phyloP scores from a whole-genome alignment of 2,113 vertebrate genomes.

The Sardina pilchardus region DNA sequence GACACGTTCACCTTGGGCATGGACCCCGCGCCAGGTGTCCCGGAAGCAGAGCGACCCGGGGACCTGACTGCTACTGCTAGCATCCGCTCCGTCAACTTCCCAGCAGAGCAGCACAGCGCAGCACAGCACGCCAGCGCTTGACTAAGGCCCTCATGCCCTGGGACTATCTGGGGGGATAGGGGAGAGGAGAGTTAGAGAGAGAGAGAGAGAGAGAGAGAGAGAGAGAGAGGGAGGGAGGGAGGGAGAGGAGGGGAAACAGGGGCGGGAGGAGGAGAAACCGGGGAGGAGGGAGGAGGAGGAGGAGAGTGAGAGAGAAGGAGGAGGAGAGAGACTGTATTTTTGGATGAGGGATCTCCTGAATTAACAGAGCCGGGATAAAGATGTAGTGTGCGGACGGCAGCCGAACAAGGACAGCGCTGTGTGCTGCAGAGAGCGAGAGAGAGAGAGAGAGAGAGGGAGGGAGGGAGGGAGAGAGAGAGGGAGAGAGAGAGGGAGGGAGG shows the following conservation, averaged over 20 bases:
- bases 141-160: conserved; percentile 59
- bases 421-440: conserved; percentile 47
- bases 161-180: conserved; percentile 57
- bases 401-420: conserved; percentile 76
- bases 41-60: conserved; percentile 30
- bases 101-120: not conserved
- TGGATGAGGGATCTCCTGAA: conserved; percentile 70
- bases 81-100: conserved; percentile 11
- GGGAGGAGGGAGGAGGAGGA: conserved; percentile 41
- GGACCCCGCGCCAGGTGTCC: conserved; percentile 31
- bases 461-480: not conserved
- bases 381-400: conserved; percentile 74
- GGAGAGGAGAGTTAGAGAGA: conserved; percentile 24
- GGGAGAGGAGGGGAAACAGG: not conserved
- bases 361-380: conserved; percentile 75
- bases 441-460: no score
- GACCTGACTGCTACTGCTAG: conserved; percentile 7
- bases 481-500: not conserved
- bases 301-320: conserved; percentile 40
- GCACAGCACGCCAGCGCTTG: not conserved
- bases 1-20: conserved; percentile 31
- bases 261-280: conserved; percentile 35
- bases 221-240: conserved; percentile 2
- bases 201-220: conserved; percentile 16
- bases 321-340: conserved; percentile 65